phyloP scores from a whole-genome alignment of 2,113 vertebrate species.

The Aythya baeri region DNA sequence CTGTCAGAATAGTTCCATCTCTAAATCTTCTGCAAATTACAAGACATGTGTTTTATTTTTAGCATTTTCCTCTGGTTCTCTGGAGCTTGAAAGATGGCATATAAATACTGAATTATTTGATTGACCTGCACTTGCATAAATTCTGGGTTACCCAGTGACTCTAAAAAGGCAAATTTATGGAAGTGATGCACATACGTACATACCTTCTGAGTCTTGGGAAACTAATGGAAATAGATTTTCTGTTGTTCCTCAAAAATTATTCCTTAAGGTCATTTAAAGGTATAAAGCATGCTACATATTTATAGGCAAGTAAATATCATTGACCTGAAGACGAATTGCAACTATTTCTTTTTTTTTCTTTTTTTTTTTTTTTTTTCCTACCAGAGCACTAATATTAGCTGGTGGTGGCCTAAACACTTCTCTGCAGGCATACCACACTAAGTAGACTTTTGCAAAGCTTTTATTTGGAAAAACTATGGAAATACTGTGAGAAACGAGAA shows the following conservation, averaged over 20 bases:
- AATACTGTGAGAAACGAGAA: neutral
- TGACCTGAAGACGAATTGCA: neutral
- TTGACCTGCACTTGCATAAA: slow-evolving; percentile 47
- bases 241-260: slow-evolving; percentile 19
- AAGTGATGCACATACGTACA: neutral
- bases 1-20: neutral
- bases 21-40: slow-evolving; percentile 16
- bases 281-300: slow-evolving; percentile 15
- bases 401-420: neutral
- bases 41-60: slow-evolving; percentile 52
- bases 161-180: slow-evolving; percentile 46
- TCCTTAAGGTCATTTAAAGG: neutral
- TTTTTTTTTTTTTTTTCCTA: neutral
- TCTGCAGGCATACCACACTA: neutral
- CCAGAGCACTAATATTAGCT: neutral
- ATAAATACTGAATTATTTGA: slow-evolving; percentile 42
- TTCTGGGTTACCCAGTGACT: slow-evolving; percentile 12
- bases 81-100: slow-evolving; percentile 22
- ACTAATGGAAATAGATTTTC: slow-evolving; percentile 62
- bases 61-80: slow-evolving; percentile 14
- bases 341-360: neutral
- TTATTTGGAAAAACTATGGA: neutral
- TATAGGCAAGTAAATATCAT: neutral
- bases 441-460: neutral
- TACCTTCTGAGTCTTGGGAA: slow-evolving; percentile 22